Percentiles rank a stretch among this genome's conserved stretches.
Conservation (phyloP, 2,797 vertebrate genomes). For the Parauchenoglanis ngamensis region DNA sequence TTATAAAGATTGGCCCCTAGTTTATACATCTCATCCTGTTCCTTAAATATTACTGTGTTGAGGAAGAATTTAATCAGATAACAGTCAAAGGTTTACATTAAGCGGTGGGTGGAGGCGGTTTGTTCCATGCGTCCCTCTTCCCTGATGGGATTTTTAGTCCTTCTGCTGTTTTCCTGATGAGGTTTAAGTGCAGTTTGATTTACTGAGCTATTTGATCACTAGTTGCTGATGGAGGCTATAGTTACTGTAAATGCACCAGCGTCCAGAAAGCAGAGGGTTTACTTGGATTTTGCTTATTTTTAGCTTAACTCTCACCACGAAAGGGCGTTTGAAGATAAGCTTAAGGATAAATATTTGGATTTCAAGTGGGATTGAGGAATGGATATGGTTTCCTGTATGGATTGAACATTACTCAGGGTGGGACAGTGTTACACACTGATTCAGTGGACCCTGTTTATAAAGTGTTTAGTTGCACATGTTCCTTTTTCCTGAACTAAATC, state of each 20-base stretch:
- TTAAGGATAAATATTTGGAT: constrained; percentile 16
- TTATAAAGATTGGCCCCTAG: background rate
- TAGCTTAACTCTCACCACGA: constrained; percentile 7
- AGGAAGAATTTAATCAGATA: constrained; percentile 57
- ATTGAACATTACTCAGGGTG: background rate
- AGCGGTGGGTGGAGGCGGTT: constrained; percentile 56
- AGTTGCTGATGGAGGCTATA: constrained; percentile 62
- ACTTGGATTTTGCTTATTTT: constrained; percentile 3
- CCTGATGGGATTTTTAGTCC: constrained; percentile 25
- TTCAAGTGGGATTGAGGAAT: constrained; percentile 9
- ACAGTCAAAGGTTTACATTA: constrained; percentile 48
- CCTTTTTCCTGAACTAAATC: background rate
- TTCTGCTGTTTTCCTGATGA: constrained; percentile 66
- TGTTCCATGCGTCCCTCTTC: constrained; percentile 48
- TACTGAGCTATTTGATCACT: background rate
- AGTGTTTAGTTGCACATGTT: background rate
- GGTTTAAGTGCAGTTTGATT: constrained; percentile 55
- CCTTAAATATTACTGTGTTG: constrained; percentile 28
- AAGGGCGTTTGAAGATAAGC: constrained; percentile 17
- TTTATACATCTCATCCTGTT: background rate
- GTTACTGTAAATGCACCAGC: background rate
- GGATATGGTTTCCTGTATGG: constrained; percentile 16
- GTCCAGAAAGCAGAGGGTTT: background rate
- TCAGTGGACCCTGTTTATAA: constrained; percentile 12
- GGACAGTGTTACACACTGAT: background rate